Evolutionary conservation across 2,888 invertebrate genomes (phyloP), one percentile per base, ranked within the genome.

Genomic region (Proisotoma minuta): DNA sequence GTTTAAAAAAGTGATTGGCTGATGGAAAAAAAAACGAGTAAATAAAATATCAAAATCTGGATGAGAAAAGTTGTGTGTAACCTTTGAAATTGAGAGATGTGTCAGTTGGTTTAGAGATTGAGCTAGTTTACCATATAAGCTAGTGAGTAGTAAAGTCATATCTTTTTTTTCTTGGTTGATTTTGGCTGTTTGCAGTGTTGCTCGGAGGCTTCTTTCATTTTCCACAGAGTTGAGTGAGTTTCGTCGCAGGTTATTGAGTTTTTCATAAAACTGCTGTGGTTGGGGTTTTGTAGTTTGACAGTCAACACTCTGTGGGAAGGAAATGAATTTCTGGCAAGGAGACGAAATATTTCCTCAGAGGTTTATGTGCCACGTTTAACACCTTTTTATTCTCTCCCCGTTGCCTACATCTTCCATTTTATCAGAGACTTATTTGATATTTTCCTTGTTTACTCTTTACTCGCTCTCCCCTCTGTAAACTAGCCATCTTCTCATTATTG

Each of bases 291-390:
- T 22, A 56, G 22, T 47, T 56, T 56, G 43, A 56, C 34, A 39
- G 43, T 18, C 40, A 39, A 50, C 26, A 50, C 22, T 50, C n/a
- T 5, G 23, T 54, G 27, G 27, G 23, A 43, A 56, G 56, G 47
- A 56, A 56, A 56, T 56, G 56, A 56, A 56, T 56, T 56, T 56
- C 18, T 12, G 56, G 47, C 26, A 56, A 39, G 27, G 43, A 43
- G 27, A 26, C 26, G 56, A 23, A 56, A 56, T 52, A 52, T 24
- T 28, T 52, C 24, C 28, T 54, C 34, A 24, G 24, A n/a, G 23
- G 53, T 54, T 54, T 54, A 54, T 54, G 28, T 29, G 34, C 56
- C n/a, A 40, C 56, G 56, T 56, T n/a, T 56, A 56, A 56, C 56
- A 56, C 56, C 56, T 56, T 56, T 56, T 56, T 47, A 47, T 56